phyloP scores from a whole-genome alignment of 2,888 invertebrate genomes.

The Orchesella flavescens region DNA sequence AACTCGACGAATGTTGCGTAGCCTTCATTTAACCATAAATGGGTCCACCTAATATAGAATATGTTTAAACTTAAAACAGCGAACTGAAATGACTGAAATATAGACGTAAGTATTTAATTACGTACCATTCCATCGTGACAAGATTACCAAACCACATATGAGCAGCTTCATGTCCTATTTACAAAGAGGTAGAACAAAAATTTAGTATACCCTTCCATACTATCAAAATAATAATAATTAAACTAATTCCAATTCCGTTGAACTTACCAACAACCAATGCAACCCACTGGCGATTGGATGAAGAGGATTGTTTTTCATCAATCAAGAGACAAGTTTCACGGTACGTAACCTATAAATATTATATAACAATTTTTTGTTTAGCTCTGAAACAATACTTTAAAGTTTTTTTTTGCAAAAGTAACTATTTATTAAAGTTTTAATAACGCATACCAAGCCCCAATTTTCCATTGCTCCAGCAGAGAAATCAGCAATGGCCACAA shows the following conservation, averaged over 20 bases:
- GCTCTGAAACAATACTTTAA: too few species aligned
- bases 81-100: neutral
- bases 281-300: conserved; percentile 87
- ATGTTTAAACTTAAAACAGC: neutral
- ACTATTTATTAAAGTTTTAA: neutral
- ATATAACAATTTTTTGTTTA: neutral
- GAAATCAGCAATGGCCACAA: conserved; percentile 96
- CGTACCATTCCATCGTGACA: conserved; percentile 97
- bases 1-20: conserved; percentile 98
- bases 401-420: too few species aligned
- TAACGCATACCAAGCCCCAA: conserved; percentile 87
- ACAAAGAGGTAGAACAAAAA: conserved; percentile 1
- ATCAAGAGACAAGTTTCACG: conserved; percentile 92
- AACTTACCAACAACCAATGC: conserved; percentile 86
- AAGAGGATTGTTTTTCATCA: conserved; percentile 91
- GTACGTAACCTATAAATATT: conserved; percentile 78
- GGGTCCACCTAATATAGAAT: conserved; percentile 29
- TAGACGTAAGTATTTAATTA: neutral
- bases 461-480: conserved; percentile 96
- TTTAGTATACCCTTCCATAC: neutral
- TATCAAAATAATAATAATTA: neutral
- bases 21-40: conserved; percentile 86
- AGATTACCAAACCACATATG: conserved; percentile 99
- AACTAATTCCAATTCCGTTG: neutral
- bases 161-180: conserved; percentile 90